Evolutionary conservation across 2,888 invertebrate genomes (phyloP), one percentile per base, ranked within the genome.

Genomic region (Limnephilus auricula): DNA sequence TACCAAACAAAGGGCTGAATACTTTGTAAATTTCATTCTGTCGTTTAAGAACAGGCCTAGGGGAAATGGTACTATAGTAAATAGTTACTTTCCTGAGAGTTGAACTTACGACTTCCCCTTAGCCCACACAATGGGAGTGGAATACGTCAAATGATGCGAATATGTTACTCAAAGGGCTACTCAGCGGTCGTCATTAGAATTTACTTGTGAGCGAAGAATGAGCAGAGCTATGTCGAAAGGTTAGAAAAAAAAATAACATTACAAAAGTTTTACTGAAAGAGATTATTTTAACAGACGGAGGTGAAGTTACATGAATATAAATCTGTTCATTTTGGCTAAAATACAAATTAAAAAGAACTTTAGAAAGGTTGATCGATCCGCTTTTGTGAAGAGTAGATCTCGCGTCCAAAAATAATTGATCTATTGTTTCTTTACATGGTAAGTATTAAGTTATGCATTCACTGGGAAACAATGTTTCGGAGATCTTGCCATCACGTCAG

Each of bases 111-210:
- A 45, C 79, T 80, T 89, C 37, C 82, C 30, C 34, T 82, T 34
- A 45, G 80, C 32, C 50, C 32, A 31, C 89, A 45, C 80, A 89
- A 89, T 45, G 45, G 89, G 40, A 9, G 30, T 79, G 30, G n/a
- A 89, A 89, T 82, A 45, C 45, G 89, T 25, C 82, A 89, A 89
- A 89, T 89, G 80, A 89, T 30, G 89, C 32, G 79, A 45, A 18
- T 82, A 89, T 50, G 86, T 86, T 86, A 12, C 31, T 45, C 86
- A 31, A 2, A 86, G 50, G 86, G 31, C 86, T 31, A 5, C 50
- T 86, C 50, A 86, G 65, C 50, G 50, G 30, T 13, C 86, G 86
- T 86, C 86, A 86, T 86, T 86, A 86, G 31, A 86, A 15, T 86
- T 86, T 45, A 86, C 86, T 86, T 86, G 86, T 50, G 50, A 32